Conservation (phyloP, 1,140 invertebrate species). For the Drosophila aff. region DNA sequence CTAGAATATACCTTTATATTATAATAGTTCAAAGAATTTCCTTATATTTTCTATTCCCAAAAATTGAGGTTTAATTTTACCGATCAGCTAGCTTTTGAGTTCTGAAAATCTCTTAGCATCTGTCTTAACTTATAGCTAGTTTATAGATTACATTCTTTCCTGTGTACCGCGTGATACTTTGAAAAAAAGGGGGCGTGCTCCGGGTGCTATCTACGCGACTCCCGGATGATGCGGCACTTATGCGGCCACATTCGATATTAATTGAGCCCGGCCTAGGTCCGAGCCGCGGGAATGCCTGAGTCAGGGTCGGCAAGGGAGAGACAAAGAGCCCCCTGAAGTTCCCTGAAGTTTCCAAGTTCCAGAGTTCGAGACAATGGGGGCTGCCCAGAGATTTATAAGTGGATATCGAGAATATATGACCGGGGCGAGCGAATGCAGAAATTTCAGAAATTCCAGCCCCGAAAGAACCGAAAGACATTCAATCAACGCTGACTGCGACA, state of each 20-base stretch:
- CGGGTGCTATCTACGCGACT: conserved; percentile 24
- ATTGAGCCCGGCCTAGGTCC: conserved; percentile 47
- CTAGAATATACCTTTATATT: not conserved
- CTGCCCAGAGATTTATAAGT: conserved; percentile 60
- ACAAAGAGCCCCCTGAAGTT: conserved; percentile 8
- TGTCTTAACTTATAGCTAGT: not conserved
- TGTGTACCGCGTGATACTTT: conserved; percentile 1
- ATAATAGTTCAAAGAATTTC: not conserved
- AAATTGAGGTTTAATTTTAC: not conserved
- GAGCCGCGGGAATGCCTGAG: conserved; percentile 19
- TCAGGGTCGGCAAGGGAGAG: conserved; percentile 11
- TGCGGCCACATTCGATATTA: conserved; percentile 42
- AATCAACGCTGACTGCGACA: conserved; percentile 65
- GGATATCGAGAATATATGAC: conserved; percentile 35
- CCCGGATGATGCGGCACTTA: conserved; percentile 69
- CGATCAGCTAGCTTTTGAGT: rapidly evolving
- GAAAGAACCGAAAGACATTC: conserved; percentile 52
- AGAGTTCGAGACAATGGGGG: conserved; percentile 52
- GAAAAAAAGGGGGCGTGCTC: conserved; percentile 31
- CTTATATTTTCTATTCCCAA: not conserved
- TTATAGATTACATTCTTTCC: not conserved
- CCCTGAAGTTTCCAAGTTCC: conserved; percentile 3
- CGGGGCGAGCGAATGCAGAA: conserved; percentile 37
- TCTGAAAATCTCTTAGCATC: not conserved
- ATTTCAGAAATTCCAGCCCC: conserved; percentile 62